A percentile compares a stretch with the other conserved stretches of the same genome.
Evolutionary conservation across 30 jellyfish, hydroid and myxozoan genomes (phyloP).

Genomic region (Cassiopea andromeda): DNA sequence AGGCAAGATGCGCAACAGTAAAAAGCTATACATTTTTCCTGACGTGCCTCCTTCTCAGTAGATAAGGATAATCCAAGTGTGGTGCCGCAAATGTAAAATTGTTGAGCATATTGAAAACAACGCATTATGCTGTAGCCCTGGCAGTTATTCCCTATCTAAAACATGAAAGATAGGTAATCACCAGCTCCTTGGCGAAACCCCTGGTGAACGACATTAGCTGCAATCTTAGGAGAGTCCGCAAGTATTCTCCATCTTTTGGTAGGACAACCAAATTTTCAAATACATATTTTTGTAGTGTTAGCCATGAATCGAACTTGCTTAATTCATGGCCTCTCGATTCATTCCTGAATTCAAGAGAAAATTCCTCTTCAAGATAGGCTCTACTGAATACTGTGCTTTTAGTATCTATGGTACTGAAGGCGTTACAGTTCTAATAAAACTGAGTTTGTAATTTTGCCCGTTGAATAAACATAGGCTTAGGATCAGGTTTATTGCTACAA

Average conservation of each 20-base stretch:
- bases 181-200: conserved; percentile 17
- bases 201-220: conserved; percentile 18
- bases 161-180: neutral
- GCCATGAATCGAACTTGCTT: conserved; percentile 20
- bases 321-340: neutral
- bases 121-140: neutral
- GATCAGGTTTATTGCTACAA: neutral
- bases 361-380: neutral
- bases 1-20: neutral
- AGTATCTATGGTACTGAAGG: conserved; percentile 23
- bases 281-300: neutral
- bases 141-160: neutral
- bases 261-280: conserved; percentile 9
- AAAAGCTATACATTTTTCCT: too few species aligned
- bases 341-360: neutral
- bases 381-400: neutral
- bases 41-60: too few species aligned
- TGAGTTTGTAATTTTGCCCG: conserved; percentile 21
- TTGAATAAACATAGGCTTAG: neutral
- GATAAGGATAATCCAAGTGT: neutral
- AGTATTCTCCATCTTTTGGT: conserved; percentile 9
- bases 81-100: neutral
- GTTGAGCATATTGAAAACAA: neutral
- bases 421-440: conserved; percentile 20
- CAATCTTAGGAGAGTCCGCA: neutral